phyloP scores from a whole-genome alignment of 2,888 invertebrate genomes.

The Pachliopta kotzebuea region DNA sequence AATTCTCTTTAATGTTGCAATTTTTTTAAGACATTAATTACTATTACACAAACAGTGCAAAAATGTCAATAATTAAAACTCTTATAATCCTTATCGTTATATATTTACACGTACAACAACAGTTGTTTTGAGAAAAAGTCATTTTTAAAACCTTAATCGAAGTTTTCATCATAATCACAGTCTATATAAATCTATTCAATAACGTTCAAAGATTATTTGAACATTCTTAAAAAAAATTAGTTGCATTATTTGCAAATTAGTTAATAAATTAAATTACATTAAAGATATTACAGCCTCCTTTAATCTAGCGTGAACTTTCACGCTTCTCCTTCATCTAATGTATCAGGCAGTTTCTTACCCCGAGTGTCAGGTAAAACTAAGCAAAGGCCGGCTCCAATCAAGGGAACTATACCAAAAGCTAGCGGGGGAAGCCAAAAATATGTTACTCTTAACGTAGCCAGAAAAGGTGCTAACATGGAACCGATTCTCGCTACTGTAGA shows the following conservation, averaged over 20 bases:
- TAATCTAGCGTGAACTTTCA: constrained; percentile 34
- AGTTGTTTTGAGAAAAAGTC: not conserved
- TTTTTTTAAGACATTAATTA: not conserved
- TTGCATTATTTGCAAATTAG: constrained; percentile 6
- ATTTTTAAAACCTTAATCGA: not conserved
- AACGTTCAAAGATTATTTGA: not conserved
- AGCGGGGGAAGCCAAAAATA: constrained; percentile 84
- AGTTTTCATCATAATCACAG: constrained; percentile 52
- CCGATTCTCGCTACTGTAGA: constrained; percentile 93
- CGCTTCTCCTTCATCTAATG: constrained; percentile 88
- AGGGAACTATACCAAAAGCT: constrained; percentile 85
- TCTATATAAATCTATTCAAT: constrained; percentile 50
- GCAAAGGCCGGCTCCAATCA: constrained; percentile 85
- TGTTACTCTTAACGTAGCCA: constrained; percentile 83
- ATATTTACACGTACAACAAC: not conserved
- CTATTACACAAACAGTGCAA: not conserved
- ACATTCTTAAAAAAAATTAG: not conserved
- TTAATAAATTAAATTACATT: constrained; percentile 26
- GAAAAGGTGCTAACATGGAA: constrained; percentile 91
- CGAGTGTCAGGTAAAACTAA: constrained; percentile 89
- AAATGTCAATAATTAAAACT: not conserved
- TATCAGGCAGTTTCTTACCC: constrained; percentile 88
- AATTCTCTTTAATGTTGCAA: too few relatives aligned
- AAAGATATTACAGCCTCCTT: constrained; percentile 28
- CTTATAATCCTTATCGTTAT: not conserved